Evolutionary conservation across 1,140 invertebrate genomes (phyloP), one percentile per base, ranked within the genome.

Genomic region (Stegodyphus mimosarum): DNA sequence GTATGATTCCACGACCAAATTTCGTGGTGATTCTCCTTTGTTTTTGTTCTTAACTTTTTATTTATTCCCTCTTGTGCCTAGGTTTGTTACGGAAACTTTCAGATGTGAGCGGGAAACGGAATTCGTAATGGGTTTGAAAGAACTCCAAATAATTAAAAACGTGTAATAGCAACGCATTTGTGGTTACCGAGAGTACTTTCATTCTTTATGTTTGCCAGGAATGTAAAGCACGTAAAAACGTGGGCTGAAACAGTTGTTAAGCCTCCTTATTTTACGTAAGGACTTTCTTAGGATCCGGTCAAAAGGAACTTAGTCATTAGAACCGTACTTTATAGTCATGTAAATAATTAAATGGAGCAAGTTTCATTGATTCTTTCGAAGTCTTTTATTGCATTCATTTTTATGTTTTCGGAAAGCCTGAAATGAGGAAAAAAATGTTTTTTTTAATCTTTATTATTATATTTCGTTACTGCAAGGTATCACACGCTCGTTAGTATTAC

Each of bases 81-180:
- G 64, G 53, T 17, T 78, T 78, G 67, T 52, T 49, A 11, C 50
- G 50, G 67, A 64, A 71, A 71, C 33, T 13, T 69, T 69, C 33
- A 17, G 60, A 64, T 52, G 64, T 11, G 53, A 17, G 53, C 13
- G 33, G 51, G 63, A 78, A 78, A 69, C 33, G 33, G 76, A 78
- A 69, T 78, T 53, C 69, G 67, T 78, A 78, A 78, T 78, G 76
- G 60, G 17, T 53, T 64, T 78, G n/a, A 9, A 15, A 17, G 64
- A 69, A 33, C 66, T 53, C 15, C 52, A 69, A 69, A 69, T 78
- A 78, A 78, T 78, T 78, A 78, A 69, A 78, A 69, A 49, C 63
- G 18, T 48, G 76, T 69, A 69, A 33, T 69, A 15, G 70, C n/a
- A 72, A 33, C 15, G 52, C 52, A 49, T 50, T 51, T 72, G n/a